phyloP scores from a whole-genome alignment of 2,888 invertebrate genomes.

The Clanis bilineata region DNA sequence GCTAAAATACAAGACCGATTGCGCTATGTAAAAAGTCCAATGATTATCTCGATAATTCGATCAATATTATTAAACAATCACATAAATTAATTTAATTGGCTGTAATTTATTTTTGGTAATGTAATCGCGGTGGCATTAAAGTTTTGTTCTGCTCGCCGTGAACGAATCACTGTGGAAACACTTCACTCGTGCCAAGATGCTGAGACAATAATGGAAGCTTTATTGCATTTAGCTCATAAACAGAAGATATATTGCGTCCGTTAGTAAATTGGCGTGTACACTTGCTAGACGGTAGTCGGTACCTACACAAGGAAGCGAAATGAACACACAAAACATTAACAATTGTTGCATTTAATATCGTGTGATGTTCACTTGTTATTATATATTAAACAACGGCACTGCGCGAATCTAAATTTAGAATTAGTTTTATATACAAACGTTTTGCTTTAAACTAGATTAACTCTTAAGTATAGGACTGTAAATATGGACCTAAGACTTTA shows the following conservation, averaged over 20 bases:
- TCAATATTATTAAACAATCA: neutral
- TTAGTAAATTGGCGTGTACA: slow-evolving; percentile 16
- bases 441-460: too few species aligned
- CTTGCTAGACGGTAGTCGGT: neutral
- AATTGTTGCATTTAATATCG: slow-evolving; percentile 1
- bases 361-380: too few species aligned
- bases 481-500: too few species aligned
- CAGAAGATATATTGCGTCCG: slow-evolving; percentile 41
- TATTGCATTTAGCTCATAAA: slow-evolving; percentile 48
- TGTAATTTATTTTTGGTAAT: slow-evolving; percentile 16
- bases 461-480: too few species aligned
- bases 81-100: slow-evolving; percentile 8
- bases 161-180: slow-evolving; percentile 31
- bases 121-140: slow-evolving; percentile 20
- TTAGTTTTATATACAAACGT: too few species aligned
- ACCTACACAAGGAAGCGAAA: slow-evolving; percentile 2
- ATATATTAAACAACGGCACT: too few species aligned
- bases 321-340: too few species aligned
- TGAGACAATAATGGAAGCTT: slow-evolving; percentile 53
- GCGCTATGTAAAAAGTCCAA: neutral
- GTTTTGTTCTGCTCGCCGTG: slow-evolving; percentile 25
- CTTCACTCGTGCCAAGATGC: slow-evolving; percentile 49
- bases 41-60: neutral
- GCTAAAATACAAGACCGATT: neutral
- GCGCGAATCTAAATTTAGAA: neutral